Base-by-base conservation (phyloP, 2,888 invertebrate species). In the Eristalis tenax region DNA sequence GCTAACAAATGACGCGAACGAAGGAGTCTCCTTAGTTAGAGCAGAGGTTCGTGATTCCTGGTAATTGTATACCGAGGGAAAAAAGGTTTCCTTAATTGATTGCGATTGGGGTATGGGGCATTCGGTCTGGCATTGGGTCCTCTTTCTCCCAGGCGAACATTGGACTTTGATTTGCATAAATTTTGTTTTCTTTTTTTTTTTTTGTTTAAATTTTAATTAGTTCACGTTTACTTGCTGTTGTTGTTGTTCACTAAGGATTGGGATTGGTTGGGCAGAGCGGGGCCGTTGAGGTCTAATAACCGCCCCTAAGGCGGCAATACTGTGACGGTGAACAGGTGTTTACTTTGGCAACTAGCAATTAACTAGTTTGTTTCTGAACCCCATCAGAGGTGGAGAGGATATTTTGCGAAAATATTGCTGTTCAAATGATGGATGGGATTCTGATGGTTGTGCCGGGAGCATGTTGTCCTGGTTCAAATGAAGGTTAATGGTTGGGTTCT, bases 91-190 rank as follows among this genome's bases (percentile, higher is more conserved):
- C 89, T 90, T 90, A 90, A 90, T 90, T 90, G 90, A 90, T 90
- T 89, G 89, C 86, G 85, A 87, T 88, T 88, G 83, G 84, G 89
- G 89, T 18, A 50, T 50, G 50, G 50, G 50, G 50, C 18, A 50
- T 50, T 50, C 50, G 50, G 50, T 18, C 32, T 32, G 32, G 32
- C 32, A 50, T 50, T 89, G 88, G 88, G 76, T 80, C 77, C 83
- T 70, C 57, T 43, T 78, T 59, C 63, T 64, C 35, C 38, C 76
- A 68, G 63, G 68, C 80, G 61, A 57, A 69, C 68, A 76, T 80
- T 77, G 80, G 89, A 81, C 89, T 90, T 91, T 91, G 91, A 92
- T 91, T 91, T 91, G 92, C 91, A 92, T 92, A 91, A 90, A 92
- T 91, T 91, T 91, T 86, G 91, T 90, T 2, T 32, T 4, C 10